phyloP scores from a whole-genome alignment of 2,888 invertebrate genomes.

The Lydus trimaculatus region DNA sequence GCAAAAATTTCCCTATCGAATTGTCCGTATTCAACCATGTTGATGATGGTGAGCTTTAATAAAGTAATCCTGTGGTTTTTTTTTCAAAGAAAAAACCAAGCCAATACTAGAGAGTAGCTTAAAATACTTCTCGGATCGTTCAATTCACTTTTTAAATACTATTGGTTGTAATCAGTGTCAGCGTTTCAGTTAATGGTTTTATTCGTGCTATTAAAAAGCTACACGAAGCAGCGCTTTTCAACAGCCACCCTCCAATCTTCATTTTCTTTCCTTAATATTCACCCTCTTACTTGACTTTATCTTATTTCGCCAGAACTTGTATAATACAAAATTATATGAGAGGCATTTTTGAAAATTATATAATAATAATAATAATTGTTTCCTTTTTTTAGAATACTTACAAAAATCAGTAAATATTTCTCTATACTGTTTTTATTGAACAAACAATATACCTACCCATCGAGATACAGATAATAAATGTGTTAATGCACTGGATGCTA shows the following conservation, averaged over 20 bases:
- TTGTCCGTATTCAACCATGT: slow-evolving; percentile 19
- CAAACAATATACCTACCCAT: not conserved
- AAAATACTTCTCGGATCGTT: slow-evolving; percentile 6
- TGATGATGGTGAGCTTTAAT: slow-evolving; percentile 21
- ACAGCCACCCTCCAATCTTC: not conserved
- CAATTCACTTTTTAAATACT: slow-evolving; percentile 11
- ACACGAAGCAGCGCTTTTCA: slow-evolving; percentile 26
- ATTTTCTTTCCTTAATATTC: not conserved
- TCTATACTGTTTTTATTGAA: not conserved
- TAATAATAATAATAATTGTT: not conserved
- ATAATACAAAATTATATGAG: slow-evolving; percentile 16
- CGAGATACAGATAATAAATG: not conserved
- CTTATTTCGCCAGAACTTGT: slow-evolving; percentile 22
- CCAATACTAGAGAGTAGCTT: not conserved
- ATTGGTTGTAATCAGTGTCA: slow-evolving; percentile 23
- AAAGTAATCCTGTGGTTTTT: slow-evolving; percentile 17
- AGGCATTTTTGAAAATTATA: not conserved
- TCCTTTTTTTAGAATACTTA: not conserved
- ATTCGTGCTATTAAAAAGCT: slow-evolving; percentile 30
- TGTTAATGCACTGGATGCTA: slow-evolving; percentile 5
- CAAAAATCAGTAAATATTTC: not conserved
- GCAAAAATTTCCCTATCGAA: not conserved
- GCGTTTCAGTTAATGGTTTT: slow-evolving; percentile 27
- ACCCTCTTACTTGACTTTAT: slow-evolving; percentile 22
- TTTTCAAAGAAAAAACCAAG: not conserved